phyloP scores from a whole-genome alignment of 1,140 invertebrate species.

The Lutraria rhynchaena region DNA sequence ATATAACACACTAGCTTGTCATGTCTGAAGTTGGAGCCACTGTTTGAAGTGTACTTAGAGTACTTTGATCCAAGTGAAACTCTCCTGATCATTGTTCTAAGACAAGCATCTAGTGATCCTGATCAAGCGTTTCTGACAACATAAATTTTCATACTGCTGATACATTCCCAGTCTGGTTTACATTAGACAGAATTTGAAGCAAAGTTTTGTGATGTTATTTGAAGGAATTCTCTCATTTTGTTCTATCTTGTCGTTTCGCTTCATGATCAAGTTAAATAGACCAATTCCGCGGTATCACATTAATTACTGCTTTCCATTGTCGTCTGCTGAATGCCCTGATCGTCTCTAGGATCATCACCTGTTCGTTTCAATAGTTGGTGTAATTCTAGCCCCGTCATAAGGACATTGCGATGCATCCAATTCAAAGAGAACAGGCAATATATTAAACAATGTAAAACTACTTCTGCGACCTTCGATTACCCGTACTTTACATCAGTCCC shows the following conservation, averaged over 20 bases:
- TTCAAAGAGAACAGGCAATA: conserved; percentile 9
- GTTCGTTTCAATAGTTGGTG: conserved; percentile 24
- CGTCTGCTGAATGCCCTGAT: not conserved
- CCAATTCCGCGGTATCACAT: conserved; percentile 48
- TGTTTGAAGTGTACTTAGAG: conserved; percentile 28
- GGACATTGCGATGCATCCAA: conserved; percentile 22
- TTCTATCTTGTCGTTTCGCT: conserved; percentile 5
- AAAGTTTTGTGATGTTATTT: no score
- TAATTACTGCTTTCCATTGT: conserved; percentile 47
- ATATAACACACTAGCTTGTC: not conserved
- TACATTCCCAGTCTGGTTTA: conserved; percentile 47
- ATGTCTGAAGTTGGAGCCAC: conserved; percentile 9
- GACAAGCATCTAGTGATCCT: conserved; percentile 11
- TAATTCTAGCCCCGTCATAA: conserved; percentile 21
- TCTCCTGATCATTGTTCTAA: conserved; percentile 30
- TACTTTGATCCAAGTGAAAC: conserved; percentile 53
- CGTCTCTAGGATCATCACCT: conserved; percentile 40
- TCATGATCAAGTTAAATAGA: conserved; percentile 37
- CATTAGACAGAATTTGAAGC: no score
- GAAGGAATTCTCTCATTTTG: no score
- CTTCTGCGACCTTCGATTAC: conserved; percentile 32
- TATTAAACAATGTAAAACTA: conserved; percentile 30
- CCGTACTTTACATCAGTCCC: conserved; percentile 11
- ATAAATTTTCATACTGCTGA: conserved; percentile 28
- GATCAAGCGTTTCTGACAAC: conserved; percentile 31